Evolutionary conservation across 2,113 vertebrate species (phyloP).

Genomic region (Pygoscelis adeliae): DNA sequence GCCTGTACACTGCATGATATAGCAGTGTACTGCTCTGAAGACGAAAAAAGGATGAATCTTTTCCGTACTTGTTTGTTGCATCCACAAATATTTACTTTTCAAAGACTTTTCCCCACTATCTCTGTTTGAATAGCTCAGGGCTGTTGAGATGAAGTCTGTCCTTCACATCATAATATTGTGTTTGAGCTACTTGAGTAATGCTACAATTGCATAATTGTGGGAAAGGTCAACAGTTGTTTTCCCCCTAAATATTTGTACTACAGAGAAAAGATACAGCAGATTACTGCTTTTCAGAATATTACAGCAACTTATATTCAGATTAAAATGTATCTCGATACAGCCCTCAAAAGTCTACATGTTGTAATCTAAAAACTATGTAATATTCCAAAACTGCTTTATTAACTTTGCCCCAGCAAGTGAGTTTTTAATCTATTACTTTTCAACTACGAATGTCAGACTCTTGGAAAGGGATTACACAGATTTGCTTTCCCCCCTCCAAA

Average conservation of each 20-base stretch:
- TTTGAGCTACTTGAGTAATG: slow-evolving; percentile 17
- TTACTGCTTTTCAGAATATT: neutral
- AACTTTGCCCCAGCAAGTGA: neutral
- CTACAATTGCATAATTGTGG: neutral
- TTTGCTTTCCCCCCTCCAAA: neutral
- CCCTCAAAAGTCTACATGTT: neutral
- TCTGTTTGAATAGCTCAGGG: slow-evolving; percentile 22
- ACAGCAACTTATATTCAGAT: neutral
- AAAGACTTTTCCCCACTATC: neutral
- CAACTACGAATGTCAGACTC: neutral
- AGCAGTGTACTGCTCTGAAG: neutral
- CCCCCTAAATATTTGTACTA: slow-evolving; percentile 39
- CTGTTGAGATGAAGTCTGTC: neutral
- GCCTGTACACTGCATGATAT: accelerated
- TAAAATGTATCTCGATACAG: neutral
- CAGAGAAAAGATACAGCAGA: neutral
- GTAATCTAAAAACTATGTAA: neutral
- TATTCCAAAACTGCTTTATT: neutral
- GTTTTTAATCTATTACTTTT: neutral
- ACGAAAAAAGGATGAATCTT: neutral
- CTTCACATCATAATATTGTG: neutral
- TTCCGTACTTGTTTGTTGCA: slow-evolving; percentile 29
- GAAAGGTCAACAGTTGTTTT: slow-evolving; percentile 35
- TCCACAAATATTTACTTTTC: slow-evolving; percentile 53
- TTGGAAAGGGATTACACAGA: neutral